Percentiles rank a stretch among this genome's conserved stretches.
Evolutionary conservation across 1,140 invertebrate genomes (phyloP).

Genomic region (roundworm (Caenorhabditis elegans)): DNA sequence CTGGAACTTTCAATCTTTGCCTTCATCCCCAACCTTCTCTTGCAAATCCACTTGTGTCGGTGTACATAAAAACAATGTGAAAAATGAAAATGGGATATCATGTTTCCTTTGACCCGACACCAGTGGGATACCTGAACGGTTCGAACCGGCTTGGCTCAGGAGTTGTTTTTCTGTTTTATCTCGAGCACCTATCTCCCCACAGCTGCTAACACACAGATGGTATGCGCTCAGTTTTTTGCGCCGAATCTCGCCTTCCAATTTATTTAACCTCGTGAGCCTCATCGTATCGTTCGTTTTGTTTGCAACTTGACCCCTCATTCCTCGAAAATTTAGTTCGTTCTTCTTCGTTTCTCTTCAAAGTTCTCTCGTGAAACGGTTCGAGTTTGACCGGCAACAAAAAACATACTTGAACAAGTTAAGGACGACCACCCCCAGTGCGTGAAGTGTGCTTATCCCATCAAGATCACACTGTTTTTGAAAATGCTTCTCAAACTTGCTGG

Average conservation of each 20-base stretch:
- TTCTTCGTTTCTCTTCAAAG: not conserved
- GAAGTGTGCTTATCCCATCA: not conserved
- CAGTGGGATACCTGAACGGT: not conserved
- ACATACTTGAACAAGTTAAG: not conserved
- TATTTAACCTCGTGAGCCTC: constrained; percentile 31
- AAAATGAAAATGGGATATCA: not conserved
- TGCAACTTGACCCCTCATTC: constrained; percentile 21
- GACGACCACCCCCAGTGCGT: not conserved
- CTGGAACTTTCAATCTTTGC: not conserved
- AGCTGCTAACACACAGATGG: constrained; percentile 17
- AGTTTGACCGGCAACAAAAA: not conserved
- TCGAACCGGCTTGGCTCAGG: constrained; percentile 12
- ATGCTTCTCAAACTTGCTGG: constrained; percentile 12
- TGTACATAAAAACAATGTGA: not conserved
- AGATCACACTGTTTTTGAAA: not conserved
- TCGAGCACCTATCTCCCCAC: not conserved
- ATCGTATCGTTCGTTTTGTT: constrained; percentile 30
- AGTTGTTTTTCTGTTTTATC: not conserved
- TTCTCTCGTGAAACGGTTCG: constrained; percentile 5
- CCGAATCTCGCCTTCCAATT: constrained; percentile 4
- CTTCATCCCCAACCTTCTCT: too few species aligned
- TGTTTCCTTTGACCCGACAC: not conserved
- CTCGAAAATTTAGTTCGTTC: not conserved
- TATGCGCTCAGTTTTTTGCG: not conserved
- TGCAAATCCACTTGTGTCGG: not conserved